phyloP scores from a whole-genome alignment of 2,797 vertebrate species.

The Tadarida brasiliensis region DNA sequence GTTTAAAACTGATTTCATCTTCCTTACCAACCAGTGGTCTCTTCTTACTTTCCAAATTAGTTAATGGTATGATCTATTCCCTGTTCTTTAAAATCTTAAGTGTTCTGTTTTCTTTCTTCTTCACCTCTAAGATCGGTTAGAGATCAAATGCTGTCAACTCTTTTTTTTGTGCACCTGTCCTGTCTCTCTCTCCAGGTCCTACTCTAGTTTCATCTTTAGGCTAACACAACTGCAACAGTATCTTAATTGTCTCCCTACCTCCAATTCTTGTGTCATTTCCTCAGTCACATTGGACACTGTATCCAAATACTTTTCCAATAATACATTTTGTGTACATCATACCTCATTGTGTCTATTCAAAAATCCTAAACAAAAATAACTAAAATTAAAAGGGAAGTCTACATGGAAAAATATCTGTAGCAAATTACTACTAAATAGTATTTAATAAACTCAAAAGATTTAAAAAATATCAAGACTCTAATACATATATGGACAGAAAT shows the following conservation, averaged over 20 bases:
- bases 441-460: not conserved
- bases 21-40: not conserved
- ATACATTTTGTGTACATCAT: slow-evolving; percentile 15
- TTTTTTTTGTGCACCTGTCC: not conserved
- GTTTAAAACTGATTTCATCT: not conserved
- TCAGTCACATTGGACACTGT: not conserved
- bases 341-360: not conserved
- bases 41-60: slow-evolving; percentile 1
- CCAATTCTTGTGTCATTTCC: not conserved
- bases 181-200: not conserved
- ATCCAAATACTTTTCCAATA: slow-evolving; percentile 12
- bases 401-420: not conserved
- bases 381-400: not conserved
- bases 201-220: not conserved
- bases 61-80: not conserved
- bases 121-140: not conserved
- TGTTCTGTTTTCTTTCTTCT: not conserved
- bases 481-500: not conserved
- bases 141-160: not conserved
- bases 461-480: not conserved
- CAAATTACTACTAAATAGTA: slow-evolving; percentile 4
- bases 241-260: not conserved
- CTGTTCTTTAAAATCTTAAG: not conserved
- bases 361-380: not conserved
- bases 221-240: not conserved